Evolutionary conservation across 2,888 invertebrate species (phyloP).

Genomic region (Thumatha senex): DNA sequence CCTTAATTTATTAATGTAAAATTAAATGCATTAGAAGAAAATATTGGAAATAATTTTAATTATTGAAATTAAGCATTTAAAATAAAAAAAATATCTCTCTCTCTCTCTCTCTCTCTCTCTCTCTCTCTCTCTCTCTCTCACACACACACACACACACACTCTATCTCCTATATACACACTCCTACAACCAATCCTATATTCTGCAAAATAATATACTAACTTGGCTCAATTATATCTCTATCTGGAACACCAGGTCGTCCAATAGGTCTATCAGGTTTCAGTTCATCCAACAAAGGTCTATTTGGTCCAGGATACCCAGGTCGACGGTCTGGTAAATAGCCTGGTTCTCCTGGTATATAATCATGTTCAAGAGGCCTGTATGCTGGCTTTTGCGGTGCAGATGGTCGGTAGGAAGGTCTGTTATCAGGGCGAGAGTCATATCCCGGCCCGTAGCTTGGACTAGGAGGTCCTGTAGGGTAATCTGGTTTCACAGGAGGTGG

Average conservation of each 20-base stretch:
- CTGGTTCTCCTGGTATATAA: conserved; percentile 25
- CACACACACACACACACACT: too few species aligned
- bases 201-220: conserved; percentile 56
- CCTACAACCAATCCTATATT: too few species aligned
- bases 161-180: too few species aligned
- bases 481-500: conserved; percentile 7
- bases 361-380: conserved; percentile 27
- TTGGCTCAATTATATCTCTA: conserved; percentile 49
- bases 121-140: too few species aligned
- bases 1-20: too few species aligned
- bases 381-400: conserved; percentile 22
- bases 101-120: too few species aligned
- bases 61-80: too few species aligned
- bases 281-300: conserved; percentile 18
- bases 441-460: conserved; percentile 18
- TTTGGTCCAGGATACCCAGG: conserved; percentile 33
- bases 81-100: too few species aligned
- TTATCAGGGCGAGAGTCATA: conserved; percentile 29
- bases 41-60: too few species aligned
- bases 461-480: conserved; percentile 10
- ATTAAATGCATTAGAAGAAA: too few species aligned
- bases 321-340: conserved; percentile 25
- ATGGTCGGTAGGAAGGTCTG: conserved; percentile 18
- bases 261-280: conserved; percentile 22
- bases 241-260: conserved; percentile 47